A percentile compares a stretch with the other conserved stretches of the same genome.
These are phyloP conservation scores for Scytalopus superciliaris DNA, from an alignment of 2,113 vertebrate genomes.

Conservation along the genomic window DNA sequence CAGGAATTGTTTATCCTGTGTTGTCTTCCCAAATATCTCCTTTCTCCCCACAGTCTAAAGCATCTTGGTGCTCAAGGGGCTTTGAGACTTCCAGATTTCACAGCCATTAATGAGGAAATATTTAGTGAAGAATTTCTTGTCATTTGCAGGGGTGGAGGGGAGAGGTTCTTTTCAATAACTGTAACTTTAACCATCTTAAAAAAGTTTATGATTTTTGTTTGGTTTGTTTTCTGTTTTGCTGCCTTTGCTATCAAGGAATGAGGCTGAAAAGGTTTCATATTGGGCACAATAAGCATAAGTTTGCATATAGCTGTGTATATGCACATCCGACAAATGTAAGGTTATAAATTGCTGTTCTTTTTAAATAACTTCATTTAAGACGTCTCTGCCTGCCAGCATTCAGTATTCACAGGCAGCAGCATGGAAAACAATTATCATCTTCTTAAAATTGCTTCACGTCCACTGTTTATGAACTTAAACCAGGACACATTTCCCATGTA, in stretches of 20 bases:
- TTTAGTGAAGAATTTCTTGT: neutral
- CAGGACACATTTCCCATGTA: neutral
- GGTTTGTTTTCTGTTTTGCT: neutral
- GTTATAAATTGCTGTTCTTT: neutral
- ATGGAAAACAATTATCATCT: neutral
- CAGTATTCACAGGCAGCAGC: neutral
- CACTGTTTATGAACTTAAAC: neutral
- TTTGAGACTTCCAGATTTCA: neutral
- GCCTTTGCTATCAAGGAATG: neutral
- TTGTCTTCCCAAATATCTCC: neutral
- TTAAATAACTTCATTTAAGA: neutral
- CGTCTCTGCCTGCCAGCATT: neutral
- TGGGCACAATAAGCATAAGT: neutral
- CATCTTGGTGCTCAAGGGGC: neutral
- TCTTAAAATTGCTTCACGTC: neutral
- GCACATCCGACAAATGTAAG: neutral
- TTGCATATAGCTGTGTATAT: neutral
- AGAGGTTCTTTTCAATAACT: neutral
- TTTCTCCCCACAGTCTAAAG: neutral
- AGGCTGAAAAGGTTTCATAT: neutral
- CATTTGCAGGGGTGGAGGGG: rapidly evolving
- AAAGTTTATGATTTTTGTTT: rapidly evolving
- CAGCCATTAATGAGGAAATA: neutral
- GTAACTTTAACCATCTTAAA: neutral
- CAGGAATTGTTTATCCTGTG: neutral